These are phyloP conservation scores for Lutraria lutraria DNA, from an alignment of 2,888 invertebrate genomes.

Conservation along the genomic window DNA sequence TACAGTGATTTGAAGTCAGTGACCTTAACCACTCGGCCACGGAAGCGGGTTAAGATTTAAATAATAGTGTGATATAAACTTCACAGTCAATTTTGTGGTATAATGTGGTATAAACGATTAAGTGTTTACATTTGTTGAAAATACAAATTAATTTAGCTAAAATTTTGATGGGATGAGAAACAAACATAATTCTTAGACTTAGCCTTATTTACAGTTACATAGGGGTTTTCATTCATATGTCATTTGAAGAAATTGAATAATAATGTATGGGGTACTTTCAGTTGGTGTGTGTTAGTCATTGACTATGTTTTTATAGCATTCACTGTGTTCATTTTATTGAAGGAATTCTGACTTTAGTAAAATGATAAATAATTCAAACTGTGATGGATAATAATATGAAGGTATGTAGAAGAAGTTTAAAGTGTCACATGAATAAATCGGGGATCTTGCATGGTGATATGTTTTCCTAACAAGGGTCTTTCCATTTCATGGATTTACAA, in stretches of 20 bases:
- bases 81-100: neutral
- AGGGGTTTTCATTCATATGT: neutral
- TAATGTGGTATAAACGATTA: too few species aligned
- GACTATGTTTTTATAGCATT: too few species aligned
- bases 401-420: neutral
- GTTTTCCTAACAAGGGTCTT: too few species aligned
- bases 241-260: neutral
- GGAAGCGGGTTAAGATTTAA: neutral
- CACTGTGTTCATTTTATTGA: neutral
- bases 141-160: neutral
- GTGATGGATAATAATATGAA: neutral
- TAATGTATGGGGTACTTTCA: slow-evolving; percentile 1
- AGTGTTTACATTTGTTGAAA: too few species aligned
- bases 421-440: neutral
- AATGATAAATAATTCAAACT: neutral
- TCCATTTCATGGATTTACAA: too few species aligned
- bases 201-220: slow-evolving; percentile 9
- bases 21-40: too few species aligned
- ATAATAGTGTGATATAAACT: neutral
- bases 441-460: too few species aligned
- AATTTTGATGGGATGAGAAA: neutral
- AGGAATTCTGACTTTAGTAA: neutral
- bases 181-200: neutral
- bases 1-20: too few species aligned
- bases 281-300: neutral